Percentiles rank a stretch among this genome's conserved stretches.
Conservation (phyloP, 2,797 vertebrate genomes). For the Numenius phaeopus region DNA sequence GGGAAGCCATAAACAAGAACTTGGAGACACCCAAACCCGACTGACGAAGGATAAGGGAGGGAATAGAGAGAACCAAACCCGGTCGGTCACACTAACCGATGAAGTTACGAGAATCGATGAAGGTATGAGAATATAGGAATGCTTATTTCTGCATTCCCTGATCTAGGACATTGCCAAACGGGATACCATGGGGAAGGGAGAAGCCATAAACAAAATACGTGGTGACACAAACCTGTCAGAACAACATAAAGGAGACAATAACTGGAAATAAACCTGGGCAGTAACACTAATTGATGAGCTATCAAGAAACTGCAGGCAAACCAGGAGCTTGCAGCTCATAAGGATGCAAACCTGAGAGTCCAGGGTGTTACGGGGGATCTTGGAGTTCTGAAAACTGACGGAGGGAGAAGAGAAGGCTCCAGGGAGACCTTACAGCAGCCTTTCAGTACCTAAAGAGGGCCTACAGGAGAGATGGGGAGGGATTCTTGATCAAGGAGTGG, state of each 20-base stretch:
- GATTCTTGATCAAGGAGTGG: too few species aligned
- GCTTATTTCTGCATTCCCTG: neutral
- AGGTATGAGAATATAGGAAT: neutral
- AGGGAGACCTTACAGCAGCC: too few species aligned
- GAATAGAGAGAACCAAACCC: neutral
- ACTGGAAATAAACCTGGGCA: neutral
- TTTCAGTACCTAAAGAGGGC: too few species aligned
- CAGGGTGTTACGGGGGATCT: neutral
- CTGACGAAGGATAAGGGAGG: neutral
- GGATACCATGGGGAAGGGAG: neutral
- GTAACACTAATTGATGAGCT: neutral
- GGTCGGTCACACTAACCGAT: neutral
- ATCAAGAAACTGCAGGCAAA: neutral
- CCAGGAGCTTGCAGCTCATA: neutral
- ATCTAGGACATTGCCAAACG: neutral
- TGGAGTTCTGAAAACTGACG: neutral
- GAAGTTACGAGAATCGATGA: neutral
- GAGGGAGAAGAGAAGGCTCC: too few species aligned
- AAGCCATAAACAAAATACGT: neutral
- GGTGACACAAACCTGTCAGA: neutral
- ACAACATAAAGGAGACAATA: neutral
- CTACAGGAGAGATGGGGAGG: too few species aligned
- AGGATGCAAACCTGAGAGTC: neutral
- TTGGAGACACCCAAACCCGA: neutral
- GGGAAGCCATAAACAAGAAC: neutral